Percentiles rank a stretch among this genome's conserved stretches.
These are phyloP conservation scores for Mesembrinibis cayennensis DNA, from an alignment of 2,113 vertebrate genomes.

Conservation along the genomic window DNA sequence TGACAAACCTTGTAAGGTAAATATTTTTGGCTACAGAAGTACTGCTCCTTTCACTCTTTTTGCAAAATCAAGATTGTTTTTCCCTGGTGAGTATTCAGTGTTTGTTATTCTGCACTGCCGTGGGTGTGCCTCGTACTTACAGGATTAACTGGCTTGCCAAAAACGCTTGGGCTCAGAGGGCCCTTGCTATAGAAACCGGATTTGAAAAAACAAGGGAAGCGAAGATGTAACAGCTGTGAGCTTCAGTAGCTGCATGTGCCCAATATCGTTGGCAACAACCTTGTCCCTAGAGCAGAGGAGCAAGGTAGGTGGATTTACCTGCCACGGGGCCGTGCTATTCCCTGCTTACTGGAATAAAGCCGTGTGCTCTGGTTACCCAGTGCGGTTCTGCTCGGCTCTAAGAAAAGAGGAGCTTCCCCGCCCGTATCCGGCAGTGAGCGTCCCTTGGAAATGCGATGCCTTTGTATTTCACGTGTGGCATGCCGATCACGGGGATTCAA, in stretches of 20 bases:
- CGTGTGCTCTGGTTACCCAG: neutral
- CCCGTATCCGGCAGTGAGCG: neutral
- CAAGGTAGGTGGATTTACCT: neutral
- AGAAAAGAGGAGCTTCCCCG: neutral
- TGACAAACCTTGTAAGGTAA: slow-evolving; percentile 9
- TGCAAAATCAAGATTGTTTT: neutral
- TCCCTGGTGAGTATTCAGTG: neutral
- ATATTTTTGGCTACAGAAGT: slow-evolving; percentile 6
- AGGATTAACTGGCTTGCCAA: neutral
- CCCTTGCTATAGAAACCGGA: neutral
- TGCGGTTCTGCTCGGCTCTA: neutral
- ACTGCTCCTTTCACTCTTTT: neutral
- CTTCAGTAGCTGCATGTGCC: fast-evolving
- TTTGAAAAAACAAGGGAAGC: neutral
- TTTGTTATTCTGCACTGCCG: neutral
- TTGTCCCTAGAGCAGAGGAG: neutral
- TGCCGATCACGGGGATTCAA: fast-evolving
- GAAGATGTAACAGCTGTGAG: neutral
- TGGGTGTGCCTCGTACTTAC: neutral
- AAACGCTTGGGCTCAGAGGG: neutral
- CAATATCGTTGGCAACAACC: neutral
- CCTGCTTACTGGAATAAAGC: neutral
- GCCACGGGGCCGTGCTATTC: fast-evolving
- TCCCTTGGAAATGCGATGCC: neutral
- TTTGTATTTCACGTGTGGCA: neutral